Evolutionary conservation across 2,113 vertebrate genomes (phyloP).

Genomic region (Cebidichthys violaceus): DNA sequence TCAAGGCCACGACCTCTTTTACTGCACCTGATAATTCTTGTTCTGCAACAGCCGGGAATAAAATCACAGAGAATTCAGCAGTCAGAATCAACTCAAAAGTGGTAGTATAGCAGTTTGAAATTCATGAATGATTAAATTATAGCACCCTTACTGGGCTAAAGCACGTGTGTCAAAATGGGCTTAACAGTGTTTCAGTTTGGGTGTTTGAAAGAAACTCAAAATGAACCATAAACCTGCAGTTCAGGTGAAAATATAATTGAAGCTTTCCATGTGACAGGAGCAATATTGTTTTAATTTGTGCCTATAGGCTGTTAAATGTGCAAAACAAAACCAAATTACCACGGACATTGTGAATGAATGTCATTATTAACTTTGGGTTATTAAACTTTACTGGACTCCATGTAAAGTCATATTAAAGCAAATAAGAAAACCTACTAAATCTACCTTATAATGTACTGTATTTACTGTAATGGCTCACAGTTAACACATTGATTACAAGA

Average conservation of each 20-base stretch:
- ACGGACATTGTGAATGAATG: neutral
- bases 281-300: neutral
- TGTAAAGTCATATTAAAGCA: neutral
- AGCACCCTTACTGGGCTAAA: neutral
- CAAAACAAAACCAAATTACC: neutral
- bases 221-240: slow-evolving; percentile 30
- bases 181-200: neutral
- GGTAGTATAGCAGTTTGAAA: neutral
- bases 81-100: neutral
- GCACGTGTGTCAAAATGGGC: neutral
- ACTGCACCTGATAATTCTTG: slow-evolving; percentile 9
- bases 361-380: neutral
- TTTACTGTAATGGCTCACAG: neutral
- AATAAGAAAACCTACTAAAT: neutral
- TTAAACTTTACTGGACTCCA: neutral
- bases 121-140: neutral
- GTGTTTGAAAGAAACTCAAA: neutral
- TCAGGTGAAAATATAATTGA: neutral
- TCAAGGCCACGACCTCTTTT: slow-evolving; percentile 22
- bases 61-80: neutral
- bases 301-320: neutral
- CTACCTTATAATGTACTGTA: neutral
- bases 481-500: neutral
- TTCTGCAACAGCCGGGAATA: slow-evolving; percentile 7
- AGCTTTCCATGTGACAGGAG: neutral